Evolutionary conservation across 2,888 invertebrate genomes (phyloP), one percentile per base, ranked within the genome.

Genomic region (Branchipolynoe longqiensis): DNA sequence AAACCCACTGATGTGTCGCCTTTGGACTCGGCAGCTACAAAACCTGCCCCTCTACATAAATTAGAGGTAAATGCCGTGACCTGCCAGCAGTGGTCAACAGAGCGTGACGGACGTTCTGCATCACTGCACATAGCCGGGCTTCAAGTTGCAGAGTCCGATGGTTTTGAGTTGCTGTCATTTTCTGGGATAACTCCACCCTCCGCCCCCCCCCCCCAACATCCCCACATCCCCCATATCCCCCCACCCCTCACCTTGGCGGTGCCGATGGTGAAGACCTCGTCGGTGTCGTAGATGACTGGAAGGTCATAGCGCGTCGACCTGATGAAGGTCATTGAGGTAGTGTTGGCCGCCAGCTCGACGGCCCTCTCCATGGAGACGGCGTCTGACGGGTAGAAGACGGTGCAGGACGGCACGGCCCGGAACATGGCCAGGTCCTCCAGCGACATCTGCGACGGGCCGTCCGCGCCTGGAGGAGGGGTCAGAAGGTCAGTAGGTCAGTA

Each of bases 401-500:
- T 95, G 54, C 95, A 93, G 25, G 94, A 94, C 84, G 99, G 98
- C 89, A 99, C 95, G 4, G 97, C 94, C 62, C 99, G 96, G 96
- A 99, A 99, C 95, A 99, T 95, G 0, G 98, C 97, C 86, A 99
- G 94, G 94, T 99, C 99, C 94, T 99, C 99, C n/a, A 99, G 95
- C 3, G 98, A 99, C 99, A 99, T 99, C 95, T 99, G 99, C 85
- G 98, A 98, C 25, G 99, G 99, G 0, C 99, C 99, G 94, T 99
- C 99, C 94, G 99, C 99, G 41, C 94, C 94, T 83, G 40, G 3
- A 74, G 36, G 3, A 56, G 2, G 3, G 25, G n/a, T 25, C 22
- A 1, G 12, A 8, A 48, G 8, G 18, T 18, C 48, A 8, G 18
- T 8, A 48, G 8, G 8, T 12, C 8, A 8, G 8, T 12, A 48